A percentile compares a stretch with the other conserved stretches of the same genome.
Evolutionary conservation across 2,888 invertebrate species (phyloP).

Genomic region (Dascillus cervinus): DNA sequence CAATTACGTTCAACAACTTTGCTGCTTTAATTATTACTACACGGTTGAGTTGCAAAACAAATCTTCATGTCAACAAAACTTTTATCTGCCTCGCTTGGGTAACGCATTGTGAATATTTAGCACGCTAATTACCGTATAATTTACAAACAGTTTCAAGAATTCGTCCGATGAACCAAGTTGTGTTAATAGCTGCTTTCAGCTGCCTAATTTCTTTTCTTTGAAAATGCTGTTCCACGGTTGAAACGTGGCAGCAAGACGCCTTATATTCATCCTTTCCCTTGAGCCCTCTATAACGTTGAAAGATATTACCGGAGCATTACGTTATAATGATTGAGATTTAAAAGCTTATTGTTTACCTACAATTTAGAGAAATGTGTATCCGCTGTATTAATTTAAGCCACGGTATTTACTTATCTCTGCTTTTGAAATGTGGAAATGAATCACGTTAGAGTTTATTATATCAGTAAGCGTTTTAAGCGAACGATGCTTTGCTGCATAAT

Average conservation of each 20-base stretch:
- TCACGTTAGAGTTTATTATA: constrained; percentile 6
- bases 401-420: constrained; percentile 8
- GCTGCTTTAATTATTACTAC: no score
- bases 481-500: constrained; percentile 8
- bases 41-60: no score
- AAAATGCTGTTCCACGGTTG: no score
- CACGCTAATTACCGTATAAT: constrained; percentile 22
- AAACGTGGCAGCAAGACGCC: no score
- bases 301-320: constrained; percentile 8
- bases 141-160: constrained; percentile 11
- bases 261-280: no score
- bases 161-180: constrained; percentile 10
- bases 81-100: constrained; percentile 23
- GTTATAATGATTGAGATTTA: constrained; percentile 13
- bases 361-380: constrained; percentile 11
- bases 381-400: constrained; percentile 11
- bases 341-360: constrained; percentile 17
- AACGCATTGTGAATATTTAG: constrained; percentile 25
- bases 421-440: constrained; percentile 8
- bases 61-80: no score
- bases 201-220: no score
- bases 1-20: no score
- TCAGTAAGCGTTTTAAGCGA: constrained; percentile 5
- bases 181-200: no score
- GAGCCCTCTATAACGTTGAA: constrained; percentile 11